Conservation (phyloP, 1,140 invertebrate species). For the Xylocopa sonorina region DNA sequence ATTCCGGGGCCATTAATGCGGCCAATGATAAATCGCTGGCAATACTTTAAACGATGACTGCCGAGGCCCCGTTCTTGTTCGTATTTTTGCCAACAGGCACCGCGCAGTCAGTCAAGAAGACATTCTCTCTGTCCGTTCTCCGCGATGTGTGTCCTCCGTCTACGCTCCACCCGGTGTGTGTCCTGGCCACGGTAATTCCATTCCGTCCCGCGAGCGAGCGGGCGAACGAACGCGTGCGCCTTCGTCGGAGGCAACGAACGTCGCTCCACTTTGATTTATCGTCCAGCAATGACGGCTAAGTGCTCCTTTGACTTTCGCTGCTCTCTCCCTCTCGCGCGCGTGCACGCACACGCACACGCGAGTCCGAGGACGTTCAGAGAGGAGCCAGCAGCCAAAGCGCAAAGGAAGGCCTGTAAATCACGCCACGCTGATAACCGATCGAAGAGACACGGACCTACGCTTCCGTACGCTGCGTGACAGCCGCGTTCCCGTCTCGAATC, state of each 20-base stretch:
- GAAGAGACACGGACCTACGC: conserved; percentile 20
- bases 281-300: conserved; percentile 63
- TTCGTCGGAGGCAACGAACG: conserved; percentile 48
- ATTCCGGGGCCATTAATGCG: conserved; percentile 76
- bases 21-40: conserved; percentile 77
- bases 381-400: neutral
- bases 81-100: conserved; percentile 71
- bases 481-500: conserved; percentile 10
- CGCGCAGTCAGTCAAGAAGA: conserved; percentile 66
- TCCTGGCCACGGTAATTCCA: conserved; percentile 54
- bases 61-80: conserved; percentile 72
- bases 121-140: conserved; percentile 8
- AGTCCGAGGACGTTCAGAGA: no score
- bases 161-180: conserved; percentile 24
- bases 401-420: conserved; percentile 56
- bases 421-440: conserved; percentile 52
- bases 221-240: conserved; percentile 23
- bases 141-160: neutral
- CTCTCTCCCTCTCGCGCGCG: neutral
- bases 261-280: conserved; percentile 65
- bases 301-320: conserved; percentile 56
- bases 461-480: conserved; percentile 47
- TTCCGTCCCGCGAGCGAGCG: conserved; percentile 40
- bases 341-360: no score
- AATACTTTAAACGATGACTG: conserved; percentile 78